A percentile compares a stretch with the other conserved stretches of the same genome.
Evolutionary conservation across 1,140 invertebrate genomes (phyloP).

Genomic region (Cotesia chilonis): DNA sequence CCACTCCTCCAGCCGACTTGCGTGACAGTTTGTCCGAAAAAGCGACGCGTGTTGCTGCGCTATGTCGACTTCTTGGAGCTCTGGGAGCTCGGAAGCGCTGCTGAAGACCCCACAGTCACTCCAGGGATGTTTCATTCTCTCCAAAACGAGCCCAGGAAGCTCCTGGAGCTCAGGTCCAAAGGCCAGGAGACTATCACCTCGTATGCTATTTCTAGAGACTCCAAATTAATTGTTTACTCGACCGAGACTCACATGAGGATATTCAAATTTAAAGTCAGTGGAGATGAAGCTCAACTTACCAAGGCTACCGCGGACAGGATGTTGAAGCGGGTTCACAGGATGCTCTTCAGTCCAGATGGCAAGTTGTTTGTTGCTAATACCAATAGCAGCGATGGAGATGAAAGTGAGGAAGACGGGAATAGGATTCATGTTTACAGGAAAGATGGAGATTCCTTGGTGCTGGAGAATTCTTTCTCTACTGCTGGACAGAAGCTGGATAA

Average conservation of each 20-base stretch:
- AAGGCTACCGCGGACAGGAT: slow-evolving; percentile 49
- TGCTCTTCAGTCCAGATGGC: slow-evolving; percentile 59
- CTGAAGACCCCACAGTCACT: slow-evolving; percentile 48
- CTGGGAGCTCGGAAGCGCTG: slow-evolving; percentile 66
- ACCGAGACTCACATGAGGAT: slow-evolving; percentile 73
- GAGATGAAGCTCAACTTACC: slow-evolving; percentile 51
- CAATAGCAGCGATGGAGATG: slow-evolving; percentile 33
- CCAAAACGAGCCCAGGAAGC: slow-evolving; percentile 70
- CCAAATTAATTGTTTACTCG: slow-evolving; percentile 77
- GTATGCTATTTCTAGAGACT: slow-evolving; percentile 74
- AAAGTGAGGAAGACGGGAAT: slow-evolving; percentile 33
- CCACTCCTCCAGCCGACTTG: slow-evolving; percentile 73
- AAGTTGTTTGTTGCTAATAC: slow-evolving; percentile 57
- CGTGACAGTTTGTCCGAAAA: slow-evolving; percentile 68
- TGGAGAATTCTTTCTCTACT: slow-evolving; percentile 50
- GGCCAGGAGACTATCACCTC: slow-evolving; percentile 72
- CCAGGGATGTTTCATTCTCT: slow-evolving; percentile 53
- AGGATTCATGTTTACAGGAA: slow-evolving; percentile 53
- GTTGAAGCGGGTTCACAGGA: slow-evolving; percentile 54
- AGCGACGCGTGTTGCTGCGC: slow-evolving; percentile 73
- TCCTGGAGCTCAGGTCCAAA: slow-evolving; percentile 72
- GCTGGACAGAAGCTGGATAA: slow-evolving; percentile 49
- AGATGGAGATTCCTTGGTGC: slow-evolving; percentile 49
- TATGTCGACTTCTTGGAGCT: slow-evolving; percentile 74
- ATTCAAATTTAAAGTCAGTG: slow-evolving; percentile 71